phyloP scores from a whole-genome alignment of 2,888 invertebrate species.

The Leucoma salicis region DNA sequence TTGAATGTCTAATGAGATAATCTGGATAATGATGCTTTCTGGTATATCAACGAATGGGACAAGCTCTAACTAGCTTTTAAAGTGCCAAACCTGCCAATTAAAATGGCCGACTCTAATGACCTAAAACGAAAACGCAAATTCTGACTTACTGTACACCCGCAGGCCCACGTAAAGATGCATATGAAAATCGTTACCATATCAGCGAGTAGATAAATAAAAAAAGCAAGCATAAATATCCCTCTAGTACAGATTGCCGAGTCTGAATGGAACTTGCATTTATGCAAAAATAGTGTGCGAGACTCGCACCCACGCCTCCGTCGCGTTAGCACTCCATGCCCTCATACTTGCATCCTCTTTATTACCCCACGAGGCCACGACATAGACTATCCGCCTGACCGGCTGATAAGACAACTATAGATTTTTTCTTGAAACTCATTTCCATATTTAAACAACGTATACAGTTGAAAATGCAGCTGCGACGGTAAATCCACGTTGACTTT shows the following conservation, averaged over 20 bases:
- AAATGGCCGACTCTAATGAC: conserved; percentile 39
- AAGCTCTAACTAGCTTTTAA: no score
- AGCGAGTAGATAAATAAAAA: conserved; percentile 39
- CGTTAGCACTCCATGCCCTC: conserved; percentile 43
- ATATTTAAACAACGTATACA: conserved; percentile 1
- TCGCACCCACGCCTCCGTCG: conserved; percentile 51
- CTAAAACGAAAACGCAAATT: conserved; percentile 42
- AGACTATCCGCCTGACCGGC: no score
- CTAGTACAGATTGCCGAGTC: conserved; percentile 54
- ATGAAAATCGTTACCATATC: background rate
- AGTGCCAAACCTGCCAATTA: no score
- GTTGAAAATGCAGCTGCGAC: conserved; percentile 43
- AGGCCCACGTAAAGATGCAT: conserved; percentile 2
- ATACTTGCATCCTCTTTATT: conserved; percentile 49
- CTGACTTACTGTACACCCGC: conserved; percentile 25
- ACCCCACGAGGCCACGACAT: no score
- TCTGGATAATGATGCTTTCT: conserved; percentile 41
- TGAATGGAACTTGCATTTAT: conserved; percentile 59
- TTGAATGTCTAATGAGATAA: conserved; percentile 51
- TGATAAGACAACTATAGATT: conserved; percentile 26
- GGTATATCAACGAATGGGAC: conserved; percentile 54
- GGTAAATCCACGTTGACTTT: conserved; percentile 49
- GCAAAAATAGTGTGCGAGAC: conserved; percentile 41
- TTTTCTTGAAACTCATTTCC: no score
- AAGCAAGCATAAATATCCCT: conserved; percentile 51